Percentiles rank a stretch among this genome's conserved stretches.
These are phyloP conservation scores for Phrynosoma blainvillii DNA, from an alignment of 2,113 vertebrate genomes.

Conservation along the genomic window DNA sequence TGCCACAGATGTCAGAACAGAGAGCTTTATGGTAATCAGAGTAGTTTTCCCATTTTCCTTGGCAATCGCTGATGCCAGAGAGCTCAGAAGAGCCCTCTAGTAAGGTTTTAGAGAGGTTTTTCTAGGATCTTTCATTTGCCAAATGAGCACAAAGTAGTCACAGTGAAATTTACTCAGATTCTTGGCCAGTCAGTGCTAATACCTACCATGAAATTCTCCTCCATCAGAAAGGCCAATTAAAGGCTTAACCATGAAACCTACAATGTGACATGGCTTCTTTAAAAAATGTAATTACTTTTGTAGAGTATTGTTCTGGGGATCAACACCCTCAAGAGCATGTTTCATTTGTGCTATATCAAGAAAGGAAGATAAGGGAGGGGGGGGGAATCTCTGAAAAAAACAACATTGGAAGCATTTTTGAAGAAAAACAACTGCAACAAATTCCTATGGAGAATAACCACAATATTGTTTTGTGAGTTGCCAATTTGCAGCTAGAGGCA, in stretches of 20 bases:
- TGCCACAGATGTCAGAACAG: background rate
- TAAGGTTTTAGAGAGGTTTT: constrained; percentile 50
- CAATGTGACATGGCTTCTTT: constrained; percentile 59
- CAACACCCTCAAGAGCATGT: constrained; percentile 42
- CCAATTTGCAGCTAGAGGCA: background rate
- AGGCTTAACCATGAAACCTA: constrained; percentile 66
- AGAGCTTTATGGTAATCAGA: background rate
- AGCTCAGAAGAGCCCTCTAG: constrained; percentile 56
- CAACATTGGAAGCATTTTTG: background rate
- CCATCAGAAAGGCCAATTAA: constrained; percentile 73
- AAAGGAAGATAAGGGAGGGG: background rate
- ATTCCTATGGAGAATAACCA: background rate
- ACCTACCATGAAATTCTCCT: constrained; percentile 63
- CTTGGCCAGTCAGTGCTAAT: constrained; percentile 56
- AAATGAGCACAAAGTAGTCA: constrained; percentile 57
- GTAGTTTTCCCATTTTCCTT: background rate
- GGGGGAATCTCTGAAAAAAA: background rate
- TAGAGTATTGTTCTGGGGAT: constrained; percentile 58
- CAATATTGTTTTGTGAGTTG: background rate
- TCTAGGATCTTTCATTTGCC: constrained; percentile 52
- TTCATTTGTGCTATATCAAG: constrained; percentile 4
- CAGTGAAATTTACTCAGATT: constrained; percentile 59
- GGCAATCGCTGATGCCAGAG: constrained; percentile 30
- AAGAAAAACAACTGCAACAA: constrained; percentile 31
- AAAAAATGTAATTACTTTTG: constrained; percentile 65